phyloP scores from a whole-genome alignment of 2,113 vertebrate species.

The Scytalopus superciliaris region DNA sequence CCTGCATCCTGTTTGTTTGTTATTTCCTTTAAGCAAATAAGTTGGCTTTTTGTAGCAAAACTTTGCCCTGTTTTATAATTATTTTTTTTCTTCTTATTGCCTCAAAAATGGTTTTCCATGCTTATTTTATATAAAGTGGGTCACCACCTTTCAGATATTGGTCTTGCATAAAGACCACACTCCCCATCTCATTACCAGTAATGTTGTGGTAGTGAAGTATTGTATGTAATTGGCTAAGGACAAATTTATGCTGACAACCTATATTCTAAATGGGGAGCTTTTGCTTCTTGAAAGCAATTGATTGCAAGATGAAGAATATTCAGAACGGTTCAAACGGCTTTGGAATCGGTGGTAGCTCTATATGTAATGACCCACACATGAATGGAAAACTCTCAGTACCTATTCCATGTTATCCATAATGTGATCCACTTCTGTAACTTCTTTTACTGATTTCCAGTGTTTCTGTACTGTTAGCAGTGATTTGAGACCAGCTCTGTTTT shows the following conservation, averaged over 20 bases:
- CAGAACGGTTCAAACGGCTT: background rate
- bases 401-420: background rate
- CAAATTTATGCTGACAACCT: background rate
- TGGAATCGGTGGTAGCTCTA: constrained; percentile 14
- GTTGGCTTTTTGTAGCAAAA: constrained; percentile 21
- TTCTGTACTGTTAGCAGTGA: background rate
- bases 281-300: background rate
- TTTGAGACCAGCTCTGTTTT: background rate
- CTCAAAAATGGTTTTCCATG: constrained; percentile 8
- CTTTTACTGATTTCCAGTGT: background rate
- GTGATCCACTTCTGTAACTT: background rate
- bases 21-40: constrained; percentile 18
- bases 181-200: background rate
- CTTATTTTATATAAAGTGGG: background rate
- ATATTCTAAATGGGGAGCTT: background rate
- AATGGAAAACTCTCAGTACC: background rate
- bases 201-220: background rate
- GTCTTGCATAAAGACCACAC: background rate
- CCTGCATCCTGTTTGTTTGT: constrained; percentile 30
- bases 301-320: background rate
- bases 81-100: background rate
- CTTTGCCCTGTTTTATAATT: background rate
- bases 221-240: background rate
- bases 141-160: constrained; percentile 19
- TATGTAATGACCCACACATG: background rate